A percentile compares a stretch with the other conserved stretches of the same genome.
phyloP scores from a whole-genome alignment of 2,888 invertebrate genomes.

The Andrena fulva region DNA sequence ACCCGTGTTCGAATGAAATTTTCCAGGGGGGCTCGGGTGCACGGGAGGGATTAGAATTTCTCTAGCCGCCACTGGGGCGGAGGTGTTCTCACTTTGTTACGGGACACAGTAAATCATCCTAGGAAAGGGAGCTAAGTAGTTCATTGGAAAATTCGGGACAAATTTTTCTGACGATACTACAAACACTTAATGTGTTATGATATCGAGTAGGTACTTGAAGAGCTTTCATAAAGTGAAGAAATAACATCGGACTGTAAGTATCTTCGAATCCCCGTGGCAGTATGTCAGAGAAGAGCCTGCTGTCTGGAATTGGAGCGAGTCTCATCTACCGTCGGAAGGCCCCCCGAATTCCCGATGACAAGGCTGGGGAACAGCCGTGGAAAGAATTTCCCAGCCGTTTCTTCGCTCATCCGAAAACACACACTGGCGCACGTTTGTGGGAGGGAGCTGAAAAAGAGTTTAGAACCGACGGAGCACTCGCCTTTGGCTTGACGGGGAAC shows the following conservation, averaged over 20 bases:
- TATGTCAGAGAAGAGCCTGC: background rate
- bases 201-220: background rate
- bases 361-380: background rate
- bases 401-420: background rate
- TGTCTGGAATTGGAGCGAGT: conserved; percentile 20
- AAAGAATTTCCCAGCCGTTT: conserved; percentile 17
- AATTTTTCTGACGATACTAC: no score
- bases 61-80: background rate
- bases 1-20: conserved; percentile 9
- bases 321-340: conserved; percentile 9
- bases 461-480: background rate
- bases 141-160: no score
- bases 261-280: background rate
- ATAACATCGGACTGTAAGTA: no score
- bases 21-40: background rate
- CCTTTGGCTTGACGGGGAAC: conserved; percentile 1
- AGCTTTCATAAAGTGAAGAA: background rate
- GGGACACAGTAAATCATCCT: no score
- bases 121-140: no score
- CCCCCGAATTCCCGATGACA: background rate
- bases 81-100: no score
- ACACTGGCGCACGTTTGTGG: background rate
- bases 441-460: background rate
- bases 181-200: no score
- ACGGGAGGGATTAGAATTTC: conserved; percentile 15